Evolutionary conservation across 2,113 vertebrate species (phyloP).

Genomic region (Colaptes auratus): DNA sequence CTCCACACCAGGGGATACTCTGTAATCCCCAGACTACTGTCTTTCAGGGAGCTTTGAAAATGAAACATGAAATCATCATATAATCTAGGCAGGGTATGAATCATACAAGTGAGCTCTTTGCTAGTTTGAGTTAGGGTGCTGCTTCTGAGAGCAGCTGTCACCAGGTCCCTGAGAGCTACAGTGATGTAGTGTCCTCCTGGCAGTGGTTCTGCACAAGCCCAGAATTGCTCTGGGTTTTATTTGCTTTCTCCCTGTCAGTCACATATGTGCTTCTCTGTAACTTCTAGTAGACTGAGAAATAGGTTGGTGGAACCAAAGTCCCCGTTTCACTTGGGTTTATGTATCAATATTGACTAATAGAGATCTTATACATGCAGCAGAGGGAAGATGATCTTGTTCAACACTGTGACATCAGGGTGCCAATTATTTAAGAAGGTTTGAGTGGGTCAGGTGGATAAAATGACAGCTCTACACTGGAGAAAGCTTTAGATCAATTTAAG

Average conservation of each 20-base stretch:
- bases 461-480: background rate
- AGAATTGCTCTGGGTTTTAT: background rate
- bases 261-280: background rate
- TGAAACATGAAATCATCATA: background rate
- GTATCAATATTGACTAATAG: background rate
- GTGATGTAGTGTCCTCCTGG: background rate
- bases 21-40: background rate
- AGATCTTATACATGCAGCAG: background rate
- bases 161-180: background rate
- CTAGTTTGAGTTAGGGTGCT: slow-evolving; percentile 15
- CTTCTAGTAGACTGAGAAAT: background rate
- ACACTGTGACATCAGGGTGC: background rate
- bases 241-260: background rate
- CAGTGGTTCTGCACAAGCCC: background rate
- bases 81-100: background rate
- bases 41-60: slow-evolving; percentile 14
- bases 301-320: background rate
- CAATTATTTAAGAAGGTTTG: background rate
- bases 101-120: background rate
- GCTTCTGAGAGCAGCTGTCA: slow-evolving; percentile 18
- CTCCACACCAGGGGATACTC: background rate
- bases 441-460: background rate
- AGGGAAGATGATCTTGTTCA: background rate
- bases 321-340: background rate
- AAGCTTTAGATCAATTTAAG: background rate